Evolutionary conservation across 2,797 vertebrate genomes (phyloP), one percentile per base, ranked within the genome.

Genomic region (Babyrousa celebensis): DNA sequence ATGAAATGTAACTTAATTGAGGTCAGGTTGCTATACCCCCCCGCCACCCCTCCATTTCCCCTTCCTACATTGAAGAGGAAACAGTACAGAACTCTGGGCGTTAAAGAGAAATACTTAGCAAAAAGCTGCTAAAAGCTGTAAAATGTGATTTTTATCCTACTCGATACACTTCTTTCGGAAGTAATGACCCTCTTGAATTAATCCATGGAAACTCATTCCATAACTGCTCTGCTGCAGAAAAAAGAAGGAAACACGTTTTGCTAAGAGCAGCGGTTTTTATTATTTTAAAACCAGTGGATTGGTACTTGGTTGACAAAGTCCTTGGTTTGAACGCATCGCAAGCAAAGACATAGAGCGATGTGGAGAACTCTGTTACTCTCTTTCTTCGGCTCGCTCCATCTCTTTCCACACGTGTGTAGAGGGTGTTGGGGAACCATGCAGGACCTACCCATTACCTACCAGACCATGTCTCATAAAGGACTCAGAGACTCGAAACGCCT

Each of bases 41-140:
- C 72, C 77, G 12, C 52, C 60, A 4, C 9, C 89, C 96, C 93
- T 93, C 96, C 18, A 4, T 92, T 96, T 97, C 96, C 97, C 78
- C 85, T 92, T 79, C 86, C 74, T 43, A 77, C 62, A 36, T 43
- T 72, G 11, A 9, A 72, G 67, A 96, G 92, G 96, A 97, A 97
- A 93, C n/a, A 10, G 25, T 83, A 94, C 60, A 94, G 20, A 56
- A 72, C 67, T 79, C 77, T 84, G 87, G 62, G 36, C 78, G 48
- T 12, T 62, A n/a, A 72, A 36, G 54, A 68, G 48, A 86, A 78
- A 82, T 14, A 23, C 23, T 74, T 52, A 87, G 20, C 93, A 85
- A 86, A 85, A 89, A 8, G 7, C 29, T 85, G 63, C 23, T 36
- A n/a, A 92, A 77, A 78, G 54, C 48, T 67, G n/a, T 32, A 71